Evolutionary conservation across 1,140 invertebrate genomes (phyloP).

Genomic region (Leptonema lineaticorne): DNA sequence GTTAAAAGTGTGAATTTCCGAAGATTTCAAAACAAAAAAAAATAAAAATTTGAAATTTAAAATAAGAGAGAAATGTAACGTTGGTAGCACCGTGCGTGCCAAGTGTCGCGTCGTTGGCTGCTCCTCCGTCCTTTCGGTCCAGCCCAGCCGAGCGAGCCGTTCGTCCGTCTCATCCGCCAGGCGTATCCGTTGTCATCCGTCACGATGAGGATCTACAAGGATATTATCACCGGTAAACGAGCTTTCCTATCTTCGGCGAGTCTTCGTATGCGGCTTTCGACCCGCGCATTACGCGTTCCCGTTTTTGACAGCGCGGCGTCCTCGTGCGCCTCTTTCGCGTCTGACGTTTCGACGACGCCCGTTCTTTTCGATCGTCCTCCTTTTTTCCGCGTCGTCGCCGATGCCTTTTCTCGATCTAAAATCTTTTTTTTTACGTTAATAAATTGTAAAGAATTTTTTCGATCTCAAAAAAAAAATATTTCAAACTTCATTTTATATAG

Average conservation of each 20-base stretch:
- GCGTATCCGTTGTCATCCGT: constrained; percentile 11
- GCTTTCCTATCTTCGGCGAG: neutral
- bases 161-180: neutral
- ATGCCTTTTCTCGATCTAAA: too few relatives aligned
- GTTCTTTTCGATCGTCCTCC: neutral
- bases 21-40: neutral
- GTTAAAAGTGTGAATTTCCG: too few relatives aligned
- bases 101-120: neutral
- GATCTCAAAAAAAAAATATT: too few relatives aligned
- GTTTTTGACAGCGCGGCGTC: neutral
- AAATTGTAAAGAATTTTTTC: too few relatives aligned
- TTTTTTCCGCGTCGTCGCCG: too few relatives aligned
- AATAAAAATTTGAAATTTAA: neutral
- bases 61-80: neutral
- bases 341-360: neutral
- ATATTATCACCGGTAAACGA: constrained; percentile 85
- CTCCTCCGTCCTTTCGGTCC: neutral
- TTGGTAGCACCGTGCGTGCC: neutral
- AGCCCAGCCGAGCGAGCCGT: neutral
- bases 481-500: too few relatives aligned
- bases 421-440: too few relatives aligned
- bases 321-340: neutral
- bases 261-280: neutral
- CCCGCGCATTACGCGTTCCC: neutral
- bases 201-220: constrained; percentile 91